Evolutionary conservation across 2,113 vertebrate species (phyloP).

Genomic region (Pelobates fuscus): DNA sequence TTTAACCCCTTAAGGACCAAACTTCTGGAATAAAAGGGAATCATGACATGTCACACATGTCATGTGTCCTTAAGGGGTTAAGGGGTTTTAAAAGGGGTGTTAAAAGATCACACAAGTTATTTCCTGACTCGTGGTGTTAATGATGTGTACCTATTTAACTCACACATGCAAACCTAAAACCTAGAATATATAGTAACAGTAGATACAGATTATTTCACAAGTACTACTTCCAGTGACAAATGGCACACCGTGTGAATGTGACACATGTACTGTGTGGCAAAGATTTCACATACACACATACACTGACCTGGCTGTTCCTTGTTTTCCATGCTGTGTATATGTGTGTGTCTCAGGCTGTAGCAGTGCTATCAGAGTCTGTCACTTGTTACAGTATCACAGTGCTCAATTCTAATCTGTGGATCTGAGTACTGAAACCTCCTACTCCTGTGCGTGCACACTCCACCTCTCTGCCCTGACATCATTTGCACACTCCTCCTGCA

Average conservation of each 20-base stretch:
- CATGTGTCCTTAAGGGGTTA: too few species aligned
- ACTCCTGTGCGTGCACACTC: constrained; percentile 7
- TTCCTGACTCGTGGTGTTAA: too few species aligned
- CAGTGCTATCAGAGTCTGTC: constrained; percentile 14
- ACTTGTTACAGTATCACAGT: constrained; percentile 23
- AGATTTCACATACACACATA: not conserved
- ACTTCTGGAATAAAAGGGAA: too few species aligned
- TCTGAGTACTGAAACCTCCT: constrained; percentile 21
- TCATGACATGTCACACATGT: too few species aligned
- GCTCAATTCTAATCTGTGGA: not conserved
- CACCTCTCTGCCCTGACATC: constrained; percentile 41
- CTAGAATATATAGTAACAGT: too few species aligned
- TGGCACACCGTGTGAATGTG: not conserved
- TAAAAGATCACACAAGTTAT: too few species aligned
- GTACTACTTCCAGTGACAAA: not conserved
- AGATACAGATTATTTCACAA: not conserved
- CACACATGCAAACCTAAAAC: too few species aligned
- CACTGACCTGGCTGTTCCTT: constrained; percentile 49
- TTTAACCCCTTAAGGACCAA: too few species aligned
- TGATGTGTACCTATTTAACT: too few species aligned
- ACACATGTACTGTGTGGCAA: constrained; percentile 3
- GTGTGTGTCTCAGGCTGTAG: not conserved
- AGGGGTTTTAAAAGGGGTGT: too few species aligned
- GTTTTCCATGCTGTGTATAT: constrained; percentile 46
- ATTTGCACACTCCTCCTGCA: constrained; percentile 19